A percentile compares a stretch with the other conserved stretches of the same genome.
These are phyloP conservation scores for Drosophila orosa DNA, from an alignment of 1,140 invertebrate species.

Conservation along the genomic window DNA sequence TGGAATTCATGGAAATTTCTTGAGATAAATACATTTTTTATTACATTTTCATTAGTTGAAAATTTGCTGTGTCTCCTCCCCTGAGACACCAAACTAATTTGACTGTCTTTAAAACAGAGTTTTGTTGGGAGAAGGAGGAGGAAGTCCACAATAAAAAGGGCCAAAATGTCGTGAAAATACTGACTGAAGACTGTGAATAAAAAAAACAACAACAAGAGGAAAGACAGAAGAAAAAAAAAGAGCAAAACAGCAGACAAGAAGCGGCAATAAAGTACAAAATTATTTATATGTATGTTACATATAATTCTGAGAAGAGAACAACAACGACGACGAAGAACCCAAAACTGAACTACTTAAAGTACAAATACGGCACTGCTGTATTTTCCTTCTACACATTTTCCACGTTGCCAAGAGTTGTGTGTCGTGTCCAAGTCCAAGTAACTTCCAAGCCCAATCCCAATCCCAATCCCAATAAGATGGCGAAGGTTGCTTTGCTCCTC, in stretches of 20 bases:
- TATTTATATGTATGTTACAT: constrained; percentile 53
- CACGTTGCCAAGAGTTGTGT: constrained; percentile 39
- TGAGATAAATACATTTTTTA: background rate
- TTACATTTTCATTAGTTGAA: constrained; percentile 14
- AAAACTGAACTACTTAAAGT: constrained; percentile 39
- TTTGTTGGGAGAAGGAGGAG: too few species aligned
- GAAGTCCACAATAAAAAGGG: constrained; percentile 18
- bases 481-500: constrained; percentile 23
- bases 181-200: constrained; percentile 2
- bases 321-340: constrained; percentile 9
- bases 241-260: constrained; percentile 15
- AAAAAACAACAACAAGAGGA: background rate
- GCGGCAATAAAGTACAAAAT: constrained; percentile 47
- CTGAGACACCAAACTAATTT: constrained; percentile 13
- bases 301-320: constrained; percentile 54
- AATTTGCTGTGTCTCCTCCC: constrained; percentile 2
- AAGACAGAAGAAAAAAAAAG: background rate
- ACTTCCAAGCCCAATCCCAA: constrained; percentile 9
- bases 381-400: background rate
- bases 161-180: constrained; percentile 15
- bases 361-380: constrained; percentile 1
- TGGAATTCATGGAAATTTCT: background rate
- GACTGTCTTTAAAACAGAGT: constrained; percentile 1
- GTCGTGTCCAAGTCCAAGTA: constrained; percentile 45
- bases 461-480: constrained; percentile 27